Evolutionary conservation across 2,113 vertebrate genomes (phyloP).

Genomic region (Ceyx margarethae): DNA sequence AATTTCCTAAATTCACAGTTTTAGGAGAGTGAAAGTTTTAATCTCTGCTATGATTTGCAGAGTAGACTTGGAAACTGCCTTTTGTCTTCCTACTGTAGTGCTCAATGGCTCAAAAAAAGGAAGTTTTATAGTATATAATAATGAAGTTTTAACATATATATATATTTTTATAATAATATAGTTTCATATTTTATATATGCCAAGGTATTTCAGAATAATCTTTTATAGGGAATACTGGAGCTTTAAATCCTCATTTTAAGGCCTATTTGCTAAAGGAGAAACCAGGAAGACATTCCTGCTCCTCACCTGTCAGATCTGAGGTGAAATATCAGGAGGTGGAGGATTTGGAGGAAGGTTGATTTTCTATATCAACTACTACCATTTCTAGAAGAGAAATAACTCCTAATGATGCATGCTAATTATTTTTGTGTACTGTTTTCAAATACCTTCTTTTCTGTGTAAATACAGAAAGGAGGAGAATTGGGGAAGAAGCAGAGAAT

Average conservation of each 20-base stretch:
- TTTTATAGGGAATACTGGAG: neutral
- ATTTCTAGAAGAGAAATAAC: neutral
- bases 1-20: neutral
- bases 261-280: neutral
- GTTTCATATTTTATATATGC: neutral
- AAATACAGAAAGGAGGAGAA: neutral
- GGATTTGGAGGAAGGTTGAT: neutral
- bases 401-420: neutral
- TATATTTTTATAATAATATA: too few species aligned
- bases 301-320: neutral
- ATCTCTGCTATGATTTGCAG: neutral
- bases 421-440: neutral
- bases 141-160: too few species aligned
- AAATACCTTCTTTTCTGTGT: neutral
- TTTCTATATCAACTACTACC: neutral
- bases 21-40: neutral
- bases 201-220: neutral
- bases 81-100: neutral
- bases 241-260: neutral
- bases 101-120: neutral
- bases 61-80: neutral
- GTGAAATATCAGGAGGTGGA: neutral
- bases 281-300: neutral
- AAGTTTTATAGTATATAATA: too few species aligned
- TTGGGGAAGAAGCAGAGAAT: too few species aligned